Evolutionary conservation across 2,113 vertebrate genomes (phyloP).

Genomic region (Solenodon paradoxus): DNA sequence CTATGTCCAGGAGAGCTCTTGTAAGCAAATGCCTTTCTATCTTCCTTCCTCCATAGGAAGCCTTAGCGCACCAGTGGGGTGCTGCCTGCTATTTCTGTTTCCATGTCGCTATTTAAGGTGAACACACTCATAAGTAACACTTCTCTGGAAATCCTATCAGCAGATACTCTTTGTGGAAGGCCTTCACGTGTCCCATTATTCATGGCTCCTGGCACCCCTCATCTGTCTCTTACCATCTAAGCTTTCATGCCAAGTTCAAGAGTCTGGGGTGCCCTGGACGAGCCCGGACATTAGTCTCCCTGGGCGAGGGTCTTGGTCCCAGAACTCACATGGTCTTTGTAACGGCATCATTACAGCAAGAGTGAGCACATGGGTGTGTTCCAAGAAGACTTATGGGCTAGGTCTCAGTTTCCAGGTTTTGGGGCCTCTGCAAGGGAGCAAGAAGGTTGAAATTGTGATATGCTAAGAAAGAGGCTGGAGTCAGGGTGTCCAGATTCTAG

Average conservation of each 20-base stretch:
- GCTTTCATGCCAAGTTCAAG: not conserved
- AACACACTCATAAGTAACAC: not conserved
- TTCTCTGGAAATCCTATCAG: not conserved
- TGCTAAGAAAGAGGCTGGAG: not conserved
- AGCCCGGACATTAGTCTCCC: not conserved
- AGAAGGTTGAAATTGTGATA: not conserved
- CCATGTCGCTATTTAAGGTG: rapidly evolving
- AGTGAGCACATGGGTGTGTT: not conserved
- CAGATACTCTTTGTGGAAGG: not conserved
- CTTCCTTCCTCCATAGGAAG: not conserved
- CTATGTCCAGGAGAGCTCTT: not conserved
- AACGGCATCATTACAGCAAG: not conserved
- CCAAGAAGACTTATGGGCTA: not conserved
- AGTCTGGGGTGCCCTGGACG: not conserved
- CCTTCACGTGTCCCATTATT: not conserved
- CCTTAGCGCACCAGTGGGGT: not conserved
- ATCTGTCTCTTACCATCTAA: not conserved
- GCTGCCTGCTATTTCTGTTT: not conserved
- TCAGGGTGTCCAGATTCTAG: not conserved
- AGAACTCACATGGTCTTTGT: not conserved
- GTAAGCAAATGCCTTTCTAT: not conserved
- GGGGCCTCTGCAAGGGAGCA: not conserved
- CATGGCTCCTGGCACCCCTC: not conserved
- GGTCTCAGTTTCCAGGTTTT: not conserved
- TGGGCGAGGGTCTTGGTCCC: not conserved